A percentile compares a stretch with the other conserved stretches of the same genome.
Conservation (phyloP, 2,888 invertebrate genomes). For the Scaptodrosophila latifasciaeformis region DNA sequence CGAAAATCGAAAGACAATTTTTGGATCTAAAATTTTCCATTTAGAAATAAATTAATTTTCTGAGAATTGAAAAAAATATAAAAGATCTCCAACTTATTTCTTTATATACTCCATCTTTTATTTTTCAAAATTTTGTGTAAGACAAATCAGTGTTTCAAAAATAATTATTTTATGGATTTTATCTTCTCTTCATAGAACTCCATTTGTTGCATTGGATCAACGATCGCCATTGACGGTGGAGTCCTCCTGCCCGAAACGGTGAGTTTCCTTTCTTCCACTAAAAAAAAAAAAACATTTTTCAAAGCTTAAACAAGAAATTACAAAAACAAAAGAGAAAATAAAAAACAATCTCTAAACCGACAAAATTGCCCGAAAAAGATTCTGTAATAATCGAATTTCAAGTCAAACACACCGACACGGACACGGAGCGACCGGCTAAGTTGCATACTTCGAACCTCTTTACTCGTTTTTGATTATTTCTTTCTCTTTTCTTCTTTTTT, state of each 20-base stretch:
- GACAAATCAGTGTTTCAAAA: too few species aligned
- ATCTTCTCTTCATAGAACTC: conserved; percentile 62
- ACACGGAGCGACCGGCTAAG: conserved; percentile 26
- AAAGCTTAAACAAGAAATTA: background rate
- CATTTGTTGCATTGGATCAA: conserved; percentile 75
- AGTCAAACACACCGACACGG: conserved; percentile 26
- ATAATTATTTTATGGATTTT: background rate
- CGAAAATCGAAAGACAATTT: too few species aligned
- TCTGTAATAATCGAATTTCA: conserved; percentile 62
- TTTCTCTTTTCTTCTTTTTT: conserved; percentile 19
- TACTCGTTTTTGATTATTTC: conserved; percentile 13
- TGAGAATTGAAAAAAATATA: too few species aligned
- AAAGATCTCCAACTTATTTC: background rate
- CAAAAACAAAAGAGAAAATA: background rate
- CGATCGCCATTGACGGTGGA: conserved; percentile 75
- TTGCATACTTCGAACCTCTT: conserved; percentile 44
- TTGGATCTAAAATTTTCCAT: too few species aligned
- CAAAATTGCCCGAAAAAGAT: conserved; percentile 59
- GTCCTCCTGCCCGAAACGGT: conserved; percentile 75
- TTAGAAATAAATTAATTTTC: too few species aligned
- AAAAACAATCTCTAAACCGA: conserved; percentile 2
- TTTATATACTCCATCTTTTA: too few species aligned
- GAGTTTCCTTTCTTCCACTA: too few species aligned
- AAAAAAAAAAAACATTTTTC: conserved; percentile 13
- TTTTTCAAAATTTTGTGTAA: too few species aligned